Base-by-base conservation (phyloP, 1,140 invertebrate genomes). In the Lordiphosa stackelbergi region DNA sequence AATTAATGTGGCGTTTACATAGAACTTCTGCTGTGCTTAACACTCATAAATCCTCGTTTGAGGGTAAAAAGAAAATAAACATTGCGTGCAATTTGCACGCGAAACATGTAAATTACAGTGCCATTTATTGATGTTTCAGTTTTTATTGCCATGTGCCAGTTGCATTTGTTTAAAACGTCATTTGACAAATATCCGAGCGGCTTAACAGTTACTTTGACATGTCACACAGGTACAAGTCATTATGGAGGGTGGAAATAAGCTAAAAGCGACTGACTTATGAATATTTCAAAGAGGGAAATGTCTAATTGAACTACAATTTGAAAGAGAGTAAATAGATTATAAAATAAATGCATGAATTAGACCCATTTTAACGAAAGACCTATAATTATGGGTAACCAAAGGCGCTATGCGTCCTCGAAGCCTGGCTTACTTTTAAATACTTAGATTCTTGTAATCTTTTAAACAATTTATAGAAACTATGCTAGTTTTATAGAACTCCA, bases 1-100 rank as follows among this genome's bases (percentile, higher is more conserved):
- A 13, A 13, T 40, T 13, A 7, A 24, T 24, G 22, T 5, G 5
- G 22, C 22, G 5, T 24, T 24, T 24, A 6, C 22, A 5, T 8
- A 31, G 7, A 31, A 31, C 28, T 31, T 31, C 28, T 31, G 28
- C 28, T 31, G 28, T 31, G 28, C 28, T 5, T 6, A 1, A 8
- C 28, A 31, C 6, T 31, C 28, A 8, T 31, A 31, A 31, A 31
- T 31, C 28, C 28, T 8, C 24, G 1, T 28, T 4, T 28, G 24
- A 6, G 24, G 24, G 0, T 28, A 47, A 41, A n/a, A 31, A 5
- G 19, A 19, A 19, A 19, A 19, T 19, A 9, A 1, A 42, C 53
- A 42, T 66, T 74, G 56, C 72, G 56, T 65, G 65, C 56, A 72
- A 58, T 73, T 73, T 60, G 43, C 69, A 73, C 51, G 53, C 69